These are phyloP conservation scores for Hanleya hanleyi DNA, from an alignment of 2,888 invertebrate species.

Conservation along the genomic window DNA sequence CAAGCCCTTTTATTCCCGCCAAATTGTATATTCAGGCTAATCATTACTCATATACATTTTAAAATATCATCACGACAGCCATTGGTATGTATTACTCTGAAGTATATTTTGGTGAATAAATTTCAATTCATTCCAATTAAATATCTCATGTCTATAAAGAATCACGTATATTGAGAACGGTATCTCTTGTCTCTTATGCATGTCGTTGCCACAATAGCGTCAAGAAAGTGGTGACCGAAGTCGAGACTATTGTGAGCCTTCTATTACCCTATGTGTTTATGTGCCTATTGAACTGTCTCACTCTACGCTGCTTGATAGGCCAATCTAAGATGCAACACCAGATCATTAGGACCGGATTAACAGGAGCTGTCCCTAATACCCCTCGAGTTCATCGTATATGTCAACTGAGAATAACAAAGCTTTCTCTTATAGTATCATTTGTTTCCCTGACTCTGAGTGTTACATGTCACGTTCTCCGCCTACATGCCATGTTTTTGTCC, in stretches of 20 bases:
- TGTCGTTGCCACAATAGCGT: neutral
- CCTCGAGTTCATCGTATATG: neutral
- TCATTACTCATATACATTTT: too few species aligned
- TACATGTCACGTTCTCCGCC: neutral
- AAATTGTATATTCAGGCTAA: too few species aligned
- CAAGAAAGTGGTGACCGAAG: neutral
- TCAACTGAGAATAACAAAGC: neutral
- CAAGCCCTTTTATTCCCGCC: too few species aligned
- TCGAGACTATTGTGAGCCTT: neutral
- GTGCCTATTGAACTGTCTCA: neutral
- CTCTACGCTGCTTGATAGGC: neutral
- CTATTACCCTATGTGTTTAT: neutral
- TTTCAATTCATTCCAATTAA: too few species aligned
- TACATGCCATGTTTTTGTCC: neutral
- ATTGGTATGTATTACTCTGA: too few species aligned
- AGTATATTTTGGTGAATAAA: too few species aligned
- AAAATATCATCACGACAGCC: too few species aligned
- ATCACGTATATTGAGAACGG: too few species aligned
- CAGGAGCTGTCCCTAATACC: neutral
- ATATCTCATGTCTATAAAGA: too few species aligned
- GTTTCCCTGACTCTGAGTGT: neutral
- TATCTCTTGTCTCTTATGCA: too few species aligned
- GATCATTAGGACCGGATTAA: neutral
- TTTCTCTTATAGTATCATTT: neutral
- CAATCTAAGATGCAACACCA: neutral